Conservation (phyloP, 2,888 invertebrate species). For the Macrosiphum euphorbiae region DNA sequence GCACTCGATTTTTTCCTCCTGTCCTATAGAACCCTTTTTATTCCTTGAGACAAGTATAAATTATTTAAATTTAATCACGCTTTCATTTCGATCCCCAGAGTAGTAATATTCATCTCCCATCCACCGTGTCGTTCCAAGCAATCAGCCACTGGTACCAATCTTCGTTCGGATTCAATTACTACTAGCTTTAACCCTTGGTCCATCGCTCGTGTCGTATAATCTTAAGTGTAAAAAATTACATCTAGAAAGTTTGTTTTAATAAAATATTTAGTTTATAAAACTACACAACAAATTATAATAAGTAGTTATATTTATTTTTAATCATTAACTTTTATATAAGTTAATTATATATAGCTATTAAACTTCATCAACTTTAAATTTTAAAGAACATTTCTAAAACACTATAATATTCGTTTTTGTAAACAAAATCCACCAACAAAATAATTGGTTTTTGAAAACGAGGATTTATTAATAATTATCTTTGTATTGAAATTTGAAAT, state of each 20-base stretch:
- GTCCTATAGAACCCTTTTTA: conserved; percentile 63
- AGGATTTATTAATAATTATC: background rate
- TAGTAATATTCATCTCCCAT: conserved; percentile 58
- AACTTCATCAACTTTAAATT: background rate
- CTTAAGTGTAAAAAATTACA: conserved; percentile 52
- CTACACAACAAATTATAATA: background rate
- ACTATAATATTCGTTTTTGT: background rate
- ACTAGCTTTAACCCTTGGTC: conserved; percentile 60
- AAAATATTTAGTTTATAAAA: background rate
- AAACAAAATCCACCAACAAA: background rate
- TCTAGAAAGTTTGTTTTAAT: conserved; percentile 14
- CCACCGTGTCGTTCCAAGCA: conserved; percentile 48
- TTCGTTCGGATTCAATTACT: conserved; percentile 61
- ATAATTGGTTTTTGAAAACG: background rate
- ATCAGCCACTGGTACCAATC: conserved; percentile 58
- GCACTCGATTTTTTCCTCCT: conserved; percentile 33
- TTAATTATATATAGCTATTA: no score
- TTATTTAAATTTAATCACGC: conserved; percentile 67
- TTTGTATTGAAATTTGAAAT: background rate
- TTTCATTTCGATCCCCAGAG: conserved; percentile 59
- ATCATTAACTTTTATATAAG: background rate
- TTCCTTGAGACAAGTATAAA: conserved; percentile 66
- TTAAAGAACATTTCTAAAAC: background rate
- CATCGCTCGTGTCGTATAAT: background rate
- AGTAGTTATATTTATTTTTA: background rate